Percentiles rank a stretch among this genome's conserved stretches.
phyloP scores from a whole-genome alignment of 2,888 invertebrate genomes.

The Tetragonisca angustula region DNA sequence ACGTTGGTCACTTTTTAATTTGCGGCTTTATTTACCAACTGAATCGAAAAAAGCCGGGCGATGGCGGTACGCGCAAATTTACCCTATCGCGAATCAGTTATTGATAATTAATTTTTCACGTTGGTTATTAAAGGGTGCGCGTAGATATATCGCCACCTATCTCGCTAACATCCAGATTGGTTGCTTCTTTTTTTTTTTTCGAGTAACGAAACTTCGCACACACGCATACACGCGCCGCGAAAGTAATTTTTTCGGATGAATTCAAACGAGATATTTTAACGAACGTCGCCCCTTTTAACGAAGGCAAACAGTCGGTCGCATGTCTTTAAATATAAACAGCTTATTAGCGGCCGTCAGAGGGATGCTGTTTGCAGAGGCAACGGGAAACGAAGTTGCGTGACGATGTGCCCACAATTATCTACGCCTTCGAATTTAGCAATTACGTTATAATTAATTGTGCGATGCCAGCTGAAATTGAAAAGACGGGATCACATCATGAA shows the following conservation, averaged over 20 bases:
- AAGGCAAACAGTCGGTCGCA: background rate
- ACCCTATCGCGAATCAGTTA: constrained; percentile 7
- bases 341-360: constrained; percentile 15
- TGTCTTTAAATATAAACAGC: constrained; percentile 28
- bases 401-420: constrained; percentile 29
- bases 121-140: background rate
- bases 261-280: background rate
- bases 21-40: constrained; percentile 16
- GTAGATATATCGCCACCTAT: background rate
- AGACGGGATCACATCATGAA: background rate
- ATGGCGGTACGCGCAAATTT: constrained; percentile 25
- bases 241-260: background rate
- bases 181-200: background rate
- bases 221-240: too few species aligned
- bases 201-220: background rate
- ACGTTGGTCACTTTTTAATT: constrained; percentile 26
- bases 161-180: background rate
- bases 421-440: constrained; percentile 15
- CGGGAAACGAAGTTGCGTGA: constrained; percentile 18
- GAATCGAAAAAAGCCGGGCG: constrained; percentile 9
- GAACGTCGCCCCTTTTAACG: constrained; percentile 2
- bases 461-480: background rate
- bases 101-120: constrained; percentile 33
- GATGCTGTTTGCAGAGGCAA: constrained; percentile 5
- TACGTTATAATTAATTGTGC: background rate